Conservation (phyloP, 2,888 invertebrate species). For the Scaptomyza caliginosa region DNA sequence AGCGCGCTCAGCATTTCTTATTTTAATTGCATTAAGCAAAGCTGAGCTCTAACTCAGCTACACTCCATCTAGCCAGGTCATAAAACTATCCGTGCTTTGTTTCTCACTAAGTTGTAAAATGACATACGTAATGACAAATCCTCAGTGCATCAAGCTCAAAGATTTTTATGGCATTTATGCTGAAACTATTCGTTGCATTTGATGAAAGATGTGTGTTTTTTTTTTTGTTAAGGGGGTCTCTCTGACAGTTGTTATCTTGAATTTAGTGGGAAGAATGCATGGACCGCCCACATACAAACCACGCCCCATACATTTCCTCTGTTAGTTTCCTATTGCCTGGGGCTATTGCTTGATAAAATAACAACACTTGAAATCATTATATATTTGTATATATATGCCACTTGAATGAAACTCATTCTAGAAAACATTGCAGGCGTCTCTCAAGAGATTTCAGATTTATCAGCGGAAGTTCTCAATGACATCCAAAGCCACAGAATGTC, state of each 20-base stretch:
- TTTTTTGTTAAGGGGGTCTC: background rate
- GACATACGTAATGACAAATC: conserved; percentile 63
- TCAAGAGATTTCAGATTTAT: conserved; percentile 65
- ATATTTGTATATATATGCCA: conserved; percentile 56
- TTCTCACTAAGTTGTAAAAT: conserved; percentile 62
- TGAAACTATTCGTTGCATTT: background rate
- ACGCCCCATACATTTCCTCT: conserved; percentile 20
- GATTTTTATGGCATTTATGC: conserved; percentile 1
- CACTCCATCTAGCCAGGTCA: conserved; percentile 42
- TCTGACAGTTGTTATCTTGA: background rate
- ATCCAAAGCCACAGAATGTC: background rate
- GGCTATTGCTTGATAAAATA: conserved; percentile 63
- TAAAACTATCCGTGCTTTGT: conserved; percentile 55
- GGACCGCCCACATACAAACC: background rate
- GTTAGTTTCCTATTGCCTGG: background rate
- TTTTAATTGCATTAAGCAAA: conserved; percentile 63
- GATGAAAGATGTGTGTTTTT: conserved; percentile 5
- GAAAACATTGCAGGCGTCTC: conserved; percentile 10
- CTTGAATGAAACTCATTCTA: conserved; percentile 46
- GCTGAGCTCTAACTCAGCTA: conserved; percentile 11
- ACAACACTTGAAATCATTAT: conserved; percentile 15
- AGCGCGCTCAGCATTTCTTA: conserved; percentile 46
- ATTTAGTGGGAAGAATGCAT: background rate
- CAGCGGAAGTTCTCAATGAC: conserved; percentile 75
- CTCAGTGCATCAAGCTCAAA: background rate